These are phyloP conservation scores for Latrodectus hesperus DNA, from an alignment of 2,888 invertebrate genomes.

Conservation along the genomic window DNA sequence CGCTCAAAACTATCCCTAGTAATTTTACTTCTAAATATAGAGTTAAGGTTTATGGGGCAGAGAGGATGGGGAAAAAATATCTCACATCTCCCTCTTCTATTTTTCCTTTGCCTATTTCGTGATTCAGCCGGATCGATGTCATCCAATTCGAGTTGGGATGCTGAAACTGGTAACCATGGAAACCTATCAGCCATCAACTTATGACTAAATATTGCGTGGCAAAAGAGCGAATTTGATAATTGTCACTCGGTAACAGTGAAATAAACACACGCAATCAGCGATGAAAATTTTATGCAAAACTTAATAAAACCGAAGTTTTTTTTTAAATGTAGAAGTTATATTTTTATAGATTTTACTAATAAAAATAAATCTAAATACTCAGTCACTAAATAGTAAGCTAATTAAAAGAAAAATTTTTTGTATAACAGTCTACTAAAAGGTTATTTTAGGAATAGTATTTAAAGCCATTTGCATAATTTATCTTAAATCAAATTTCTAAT, in stretches of 20 bases:
- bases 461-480: too few species aligned
- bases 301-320: too few species aligned
- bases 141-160: constrained; percentile 55
- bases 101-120: neutral
- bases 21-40: constrained; percentile 5
- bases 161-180: constrained; percentile 40
- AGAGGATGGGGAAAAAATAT: neutral
- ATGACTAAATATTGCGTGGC: constrained; percentile 14
- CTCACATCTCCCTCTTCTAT: constrained; percentile 3
- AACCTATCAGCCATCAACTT: constrained; percentile 48
- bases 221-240: constrained; percentile 28
- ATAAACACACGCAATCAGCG: too few species aligned
- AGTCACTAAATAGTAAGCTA: too few species aligned
- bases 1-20: neutral
- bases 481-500: too few species aligned
- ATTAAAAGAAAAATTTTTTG: too few species aligned
- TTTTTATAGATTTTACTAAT: too few species aligned
- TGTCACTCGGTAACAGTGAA: neutral
- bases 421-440: too few species aligned
- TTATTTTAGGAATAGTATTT: too few species aligned
- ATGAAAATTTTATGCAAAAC: too few species aligned
- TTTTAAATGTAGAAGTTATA: too few species aligned
- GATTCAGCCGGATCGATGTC: constrained; percentile 42
- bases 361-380: too few species aligned
- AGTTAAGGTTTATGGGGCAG: neutral